These are phyloP conservation scores for Neomorphus geoffroyi DNA, from an alignment of 2,797 vertebrate genomes.

Conservation along the genomic window DNA sequence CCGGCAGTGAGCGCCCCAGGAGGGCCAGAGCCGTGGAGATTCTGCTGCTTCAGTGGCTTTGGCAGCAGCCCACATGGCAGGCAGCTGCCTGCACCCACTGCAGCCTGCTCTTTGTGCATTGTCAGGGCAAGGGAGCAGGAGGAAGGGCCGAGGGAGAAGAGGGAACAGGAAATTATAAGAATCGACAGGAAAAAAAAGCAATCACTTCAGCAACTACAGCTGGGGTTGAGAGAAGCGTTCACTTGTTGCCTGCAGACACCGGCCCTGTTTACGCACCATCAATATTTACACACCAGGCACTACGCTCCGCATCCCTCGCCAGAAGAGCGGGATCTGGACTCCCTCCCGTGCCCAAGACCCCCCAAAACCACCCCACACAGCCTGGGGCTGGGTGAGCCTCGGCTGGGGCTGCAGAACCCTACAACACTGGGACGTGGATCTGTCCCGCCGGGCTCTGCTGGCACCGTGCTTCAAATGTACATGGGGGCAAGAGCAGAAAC, in stretches of 20 bases:
- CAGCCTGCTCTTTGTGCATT: slow-evolving; percentile 54
- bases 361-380: no score
- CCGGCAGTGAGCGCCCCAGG: background rate
- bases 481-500: no score
- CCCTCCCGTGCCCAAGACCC: background rate
- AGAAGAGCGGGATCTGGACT: fast-evolving
- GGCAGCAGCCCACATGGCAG: slow-evolving; percentile 56
- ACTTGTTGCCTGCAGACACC: slow-evolving; percentile 49
- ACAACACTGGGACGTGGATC: no score
- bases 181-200: background rate
- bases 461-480: no score
- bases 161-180: slow-evolving; percentile 13
- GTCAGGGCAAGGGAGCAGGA: slow-evolving; percentile 37
- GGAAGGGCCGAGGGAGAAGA: background rate
- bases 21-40: background rate
- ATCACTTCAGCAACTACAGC: background rate
- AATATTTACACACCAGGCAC: background rate
- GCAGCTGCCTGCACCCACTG: slow-evolving; percentile 59
- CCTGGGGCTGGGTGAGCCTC: background rate
- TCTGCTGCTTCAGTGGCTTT: slow-evolving; percentile 55
- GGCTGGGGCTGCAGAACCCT: background rate
- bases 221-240: background rate
- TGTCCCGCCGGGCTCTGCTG: no score
- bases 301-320: background rate
- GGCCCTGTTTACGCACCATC: background rate